These are phyloP conservation scores for Borostomias antarcticus DNA, from an alignment of 2,797 vertebrate species.

Conservation along the genomic window DNA sequence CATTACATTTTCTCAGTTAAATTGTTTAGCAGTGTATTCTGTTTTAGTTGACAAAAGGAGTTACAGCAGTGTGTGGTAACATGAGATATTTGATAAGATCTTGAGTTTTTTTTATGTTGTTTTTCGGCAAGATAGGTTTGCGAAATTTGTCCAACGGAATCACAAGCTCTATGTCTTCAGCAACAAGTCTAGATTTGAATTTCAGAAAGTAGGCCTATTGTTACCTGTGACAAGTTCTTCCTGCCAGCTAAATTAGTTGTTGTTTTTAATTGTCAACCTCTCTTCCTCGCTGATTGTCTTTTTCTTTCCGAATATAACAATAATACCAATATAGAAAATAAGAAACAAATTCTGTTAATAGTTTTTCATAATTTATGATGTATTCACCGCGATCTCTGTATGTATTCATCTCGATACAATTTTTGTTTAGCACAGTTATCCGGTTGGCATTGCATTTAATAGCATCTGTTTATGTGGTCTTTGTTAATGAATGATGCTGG, in stretches of 20 bases:
- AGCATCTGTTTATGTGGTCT: constrained; percentile 27
- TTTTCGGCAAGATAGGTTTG: no score
- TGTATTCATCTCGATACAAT: no score
- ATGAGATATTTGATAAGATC: no score
- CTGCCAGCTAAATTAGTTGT: not conserved
- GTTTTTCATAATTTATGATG: not conserved
- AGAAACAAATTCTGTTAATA: constrained; percentile 23
- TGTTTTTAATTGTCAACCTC: not conserved
- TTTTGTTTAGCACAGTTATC: not conserved
- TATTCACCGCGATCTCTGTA: no score
- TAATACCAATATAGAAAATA: not conserved
- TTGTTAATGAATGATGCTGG: constrained; percentile 43
- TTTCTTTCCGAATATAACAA: not conserved
- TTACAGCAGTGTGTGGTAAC: no score
- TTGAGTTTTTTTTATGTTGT: no score
- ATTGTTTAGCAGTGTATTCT: not conserved
- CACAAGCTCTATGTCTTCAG: not conserved
- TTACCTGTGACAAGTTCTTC: not conserved
- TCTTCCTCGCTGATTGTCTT: not conserved
- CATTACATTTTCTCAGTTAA: not conserved
- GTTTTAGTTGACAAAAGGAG: not conserved
- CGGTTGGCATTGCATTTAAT: constrained; percentile 17
- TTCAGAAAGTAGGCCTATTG: not conserved
- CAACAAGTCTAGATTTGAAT: not conserved
- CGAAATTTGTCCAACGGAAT: not conserved